Evolutionary conservation across 2,113 vertebrate genomes (phyloP).

Genomic region (Motacilla alba): DNA sequence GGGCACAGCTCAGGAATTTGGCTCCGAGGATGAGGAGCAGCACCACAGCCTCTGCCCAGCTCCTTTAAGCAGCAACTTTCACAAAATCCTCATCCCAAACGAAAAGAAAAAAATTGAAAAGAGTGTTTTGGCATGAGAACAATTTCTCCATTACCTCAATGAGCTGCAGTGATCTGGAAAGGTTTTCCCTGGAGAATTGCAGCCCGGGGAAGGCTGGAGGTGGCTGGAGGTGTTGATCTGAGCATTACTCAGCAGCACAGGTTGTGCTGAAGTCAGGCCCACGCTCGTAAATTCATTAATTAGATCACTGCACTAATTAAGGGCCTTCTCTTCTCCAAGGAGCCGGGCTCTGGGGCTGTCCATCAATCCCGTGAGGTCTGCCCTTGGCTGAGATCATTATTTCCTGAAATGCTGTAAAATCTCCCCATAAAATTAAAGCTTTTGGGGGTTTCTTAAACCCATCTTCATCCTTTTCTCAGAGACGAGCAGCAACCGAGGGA

Average conservation of each 20-base stretch:
- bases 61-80: constrained; percentile 30
- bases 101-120: not conserved
- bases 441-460: not conserved
- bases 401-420: not conserved
- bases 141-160: constrained; percentile 83
- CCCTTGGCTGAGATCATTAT: not conserved
- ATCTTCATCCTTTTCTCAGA: not conserved
- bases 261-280: constrained; percentile 72
- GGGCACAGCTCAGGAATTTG: not conserved
- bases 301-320: constrained; percentile 60
- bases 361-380: constrained; percentile 9
- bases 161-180: constrained; percentile 79
- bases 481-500: not conserved
- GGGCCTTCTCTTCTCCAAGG: constrained; percentile 4
- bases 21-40: not conserved
- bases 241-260: constrained; percentile 74
- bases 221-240: constrained; percentile 77
- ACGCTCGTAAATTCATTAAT: constrained; percentile 37
- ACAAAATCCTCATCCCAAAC: constrained; percentile 66
- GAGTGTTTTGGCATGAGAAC: constrained; percentile 73
- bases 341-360: constrained; percentile 24
- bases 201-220: constrained; percentile 33
- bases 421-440: not conserved
- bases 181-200: constrained; percentile 75
- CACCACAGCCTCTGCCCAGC: not conserved